Base-by-base conservation (phyloP, 2,113 vertebrate species). In the Myotis davidii region DNA sequence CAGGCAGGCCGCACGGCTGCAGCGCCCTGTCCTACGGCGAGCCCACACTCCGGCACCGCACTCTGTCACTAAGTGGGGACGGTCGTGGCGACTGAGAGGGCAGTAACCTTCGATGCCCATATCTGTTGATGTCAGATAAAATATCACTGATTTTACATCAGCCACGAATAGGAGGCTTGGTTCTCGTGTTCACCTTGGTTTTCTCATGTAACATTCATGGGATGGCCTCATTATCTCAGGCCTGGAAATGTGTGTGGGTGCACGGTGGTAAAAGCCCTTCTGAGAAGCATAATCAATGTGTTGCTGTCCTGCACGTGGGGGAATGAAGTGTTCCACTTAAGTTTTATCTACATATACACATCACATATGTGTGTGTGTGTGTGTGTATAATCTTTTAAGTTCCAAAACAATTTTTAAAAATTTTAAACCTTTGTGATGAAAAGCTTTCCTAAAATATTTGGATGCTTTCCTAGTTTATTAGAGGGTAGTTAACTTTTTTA, bases 391-490 rank as follows among this genome's bases (percentile, higher is more conserved):
- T 23, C n/a, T 78, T 82, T 70, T n/a, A 64, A 67, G 1, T 27
- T 20, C 9, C 20, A 84, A 88, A 89, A 61, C 17, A 77, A 23
- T 85, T 93, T 64, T 85, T 54, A 27, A 73, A 88, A 59, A 83
- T 39, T 70, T 90, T 67, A 88, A 93, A 61, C 25, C 14, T 87
- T 70, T 87, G 54, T 50, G 12, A 88, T n/a, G 20, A 70, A 92
- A 87, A 42, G 9, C 42, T 83, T 82, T 91, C 39, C 91, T 64
- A 73, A 92, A 77, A 83, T 39, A 79, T 52, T 52, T 45, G 23
- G 34, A 34, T 90, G 39, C 69, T 67, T 85, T 18, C 54, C 21
- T 67, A 39, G 29, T 61, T 90, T 72, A 69, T 85, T 48, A 78
- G 48, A 48, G 96, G 37, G 61, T 37, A 74, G 61, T n/a, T 79